Base-by-base conservation (phyloP, 2,797 vertebrate species). In the Sternotherus odoratus region DNA sequence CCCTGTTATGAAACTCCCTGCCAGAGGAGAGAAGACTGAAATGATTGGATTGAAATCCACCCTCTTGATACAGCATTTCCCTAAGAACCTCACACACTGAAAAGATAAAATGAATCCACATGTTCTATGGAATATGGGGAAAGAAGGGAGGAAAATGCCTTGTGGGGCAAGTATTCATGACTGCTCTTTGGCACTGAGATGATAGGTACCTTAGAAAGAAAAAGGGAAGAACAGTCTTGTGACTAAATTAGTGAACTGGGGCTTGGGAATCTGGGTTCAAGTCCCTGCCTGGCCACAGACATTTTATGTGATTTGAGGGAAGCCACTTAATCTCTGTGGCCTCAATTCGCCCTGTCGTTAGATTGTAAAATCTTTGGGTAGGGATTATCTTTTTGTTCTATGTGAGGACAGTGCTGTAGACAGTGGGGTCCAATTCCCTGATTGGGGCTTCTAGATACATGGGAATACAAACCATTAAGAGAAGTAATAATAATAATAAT, bases 201-300 rank as follows among this genome's bases (percentile, higher is more conserved):
- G 82, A 30, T 15, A 13, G 6, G 19, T 0, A 17, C 82, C 80
- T 83, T 77, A 91, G 87, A 91, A 91, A 81, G 49, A 78, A 89
- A 60, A 85, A 53, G 78, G 48, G 39, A 46, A 92, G 84, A 78
- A 74, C 48, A 50, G 74, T 50, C 69, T 91, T 89, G 89, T 74
- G 89, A 91, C 92, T 92, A 78, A 89, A 63, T 82, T 95, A 3
- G 89, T 95, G 90, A 91, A 93, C 30, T 57, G 89, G 92, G 92
- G 79, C 75, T 83, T 80, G 89, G 50, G 83, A 93, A 93, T 95
- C 6, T 87, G 89, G 85, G 75, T 86, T 90, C 94, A 95, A 86
- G 77, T 94, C 54, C 28, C 48, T 28, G 11, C 24, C 30, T 23
- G 15, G 13, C 26, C 39, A 75, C 43, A 48, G 43, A 46, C 28